A percentile compares a stretch with the other conserved stretches of the same genome.
Conservation (phyloP, 92 coral and sea anemone species). For the Actinostola sp. region DNA sequence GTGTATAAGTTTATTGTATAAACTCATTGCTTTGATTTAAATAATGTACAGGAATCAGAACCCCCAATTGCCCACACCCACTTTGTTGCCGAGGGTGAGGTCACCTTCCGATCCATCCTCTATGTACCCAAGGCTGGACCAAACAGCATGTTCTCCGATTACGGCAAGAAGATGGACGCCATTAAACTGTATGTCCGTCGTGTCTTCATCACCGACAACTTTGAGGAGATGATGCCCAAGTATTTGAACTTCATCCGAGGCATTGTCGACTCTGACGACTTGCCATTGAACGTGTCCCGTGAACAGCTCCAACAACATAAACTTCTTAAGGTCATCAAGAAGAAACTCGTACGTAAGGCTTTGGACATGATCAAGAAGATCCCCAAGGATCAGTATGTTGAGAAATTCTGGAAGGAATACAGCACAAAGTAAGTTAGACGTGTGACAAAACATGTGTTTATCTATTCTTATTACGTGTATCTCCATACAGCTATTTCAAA, state of each 20-base stretch:
- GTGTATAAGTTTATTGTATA: too few relatives aligned
- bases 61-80: constrained; percentile 93
- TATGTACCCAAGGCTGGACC: constrained; percentile 90
- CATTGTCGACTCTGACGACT: constrained; percentile 97
- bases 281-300: constrained; percentile 96
- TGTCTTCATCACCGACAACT: constrained; percentile 99
- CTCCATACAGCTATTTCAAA: too few relatives aligned
- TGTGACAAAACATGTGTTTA: too few relatives aligned
- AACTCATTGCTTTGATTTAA: background rate
- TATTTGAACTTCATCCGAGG: constrained; percentile 89
- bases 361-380: constrained; percentile 99
- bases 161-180: constrained; percentile 96
- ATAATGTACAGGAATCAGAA: constrained; percentile 74
- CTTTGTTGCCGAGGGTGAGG: constrained; percentile 99
- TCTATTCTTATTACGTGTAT: too few relatives aligned
- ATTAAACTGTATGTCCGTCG: constrained; percentile 98
- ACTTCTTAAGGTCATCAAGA: constrained; percentile 95
- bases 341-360: constrained; percentile 97
- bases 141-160: constrained; percentile 83
- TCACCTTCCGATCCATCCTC: constrained; percentile 97
- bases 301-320: constrained; percentile 98
- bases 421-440: constrained; percentile 88
- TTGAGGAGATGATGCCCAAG: constrained; percentile 99
- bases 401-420: constrained; percentile 98
- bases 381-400: constrained; percentile 95